Evolutionary conservation across 1,140 invertebrate genomes (phyloP).

Genomic region (Polypedilum pembai): DNA sequence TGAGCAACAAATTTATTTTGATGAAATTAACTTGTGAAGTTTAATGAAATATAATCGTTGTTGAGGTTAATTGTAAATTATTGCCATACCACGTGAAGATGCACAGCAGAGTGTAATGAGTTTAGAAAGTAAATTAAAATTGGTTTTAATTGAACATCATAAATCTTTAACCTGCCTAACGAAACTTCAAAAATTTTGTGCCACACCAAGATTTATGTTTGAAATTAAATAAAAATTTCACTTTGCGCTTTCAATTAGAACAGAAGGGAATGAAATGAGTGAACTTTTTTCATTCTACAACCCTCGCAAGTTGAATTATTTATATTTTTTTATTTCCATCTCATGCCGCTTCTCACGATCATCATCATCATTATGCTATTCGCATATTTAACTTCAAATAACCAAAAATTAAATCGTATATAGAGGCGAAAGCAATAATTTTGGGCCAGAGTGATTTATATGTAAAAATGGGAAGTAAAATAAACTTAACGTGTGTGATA

Average conservation of each 20-base stretch:
- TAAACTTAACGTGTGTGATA: conserved; percentile 72
- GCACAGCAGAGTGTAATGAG: too few relatives aligned
- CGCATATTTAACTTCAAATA: conserved; percentile 37
- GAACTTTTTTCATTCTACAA: neutral
- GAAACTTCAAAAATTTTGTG: too few relatives aligned
- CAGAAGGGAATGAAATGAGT: neutral
- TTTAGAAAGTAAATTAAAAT: too few relatives aligned
- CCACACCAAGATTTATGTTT: too few relatives aligned
- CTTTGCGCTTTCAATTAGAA: neutral
- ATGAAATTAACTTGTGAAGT: neutral
- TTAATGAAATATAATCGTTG: neutral
- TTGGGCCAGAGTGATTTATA: conserved; percentile 68
- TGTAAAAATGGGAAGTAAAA: conserved; percentile 74
- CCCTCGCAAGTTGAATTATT: neutral
- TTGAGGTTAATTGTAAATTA: conserved; percentile 13
- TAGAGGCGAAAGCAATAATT: conserved; percentile 76
- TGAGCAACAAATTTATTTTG: neutral
- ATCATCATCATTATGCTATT: conserved; percentile 31
- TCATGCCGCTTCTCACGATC: neutral
- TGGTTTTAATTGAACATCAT: too few relatives aligned
- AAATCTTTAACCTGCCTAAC: too few relatives aligned
- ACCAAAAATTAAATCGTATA: neutral
- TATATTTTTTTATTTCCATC: conserved; percentile 7
- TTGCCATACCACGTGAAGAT: neutral
- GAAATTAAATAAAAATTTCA: conserved; percentile 1